Evolutionary conservation across 37 sponge, comb jelly and placozoan genomes (phyloP).

Genomic region (Diacarnus erythraeanus): DNA sequence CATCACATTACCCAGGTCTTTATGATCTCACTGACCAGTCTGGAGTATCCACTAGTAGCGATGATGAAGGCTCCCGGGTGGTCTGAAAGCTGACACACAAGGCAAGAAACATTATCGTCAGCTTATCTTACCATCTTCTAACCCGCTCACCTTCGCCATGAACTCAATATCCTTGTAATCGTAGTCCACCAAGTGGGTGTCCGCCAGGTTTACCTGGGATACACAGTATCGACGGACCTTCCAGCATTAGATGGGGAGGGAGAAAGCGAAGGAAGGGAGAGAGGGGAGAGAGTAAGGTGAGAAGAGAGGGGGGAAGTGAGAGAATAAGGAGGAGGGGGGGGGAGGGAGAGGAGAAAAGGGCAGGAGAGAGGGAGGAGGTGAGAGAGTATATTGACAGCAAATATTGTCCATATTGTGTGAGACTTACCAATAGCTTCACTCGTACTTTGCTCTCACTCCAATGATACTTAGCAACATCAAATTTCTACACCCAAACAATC

Average conservation of each 20-base stretch:
- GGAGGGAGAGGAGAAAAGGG: not conserved
- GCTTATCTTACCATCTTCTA: too few relatives aligned
- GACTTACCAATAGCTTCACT: constrained; percentile 65
- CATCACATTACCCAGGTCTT: not conserved
- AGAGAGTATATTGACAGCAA: too few relatives aligned
- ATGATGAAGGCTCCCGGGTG: constrained; percentile 87
- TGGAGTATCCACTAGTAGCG: constrained; percentile 70
- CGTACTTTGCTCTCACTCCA: constrained; percentile 81
- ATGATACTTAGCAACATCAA: constrained; percentile 82
- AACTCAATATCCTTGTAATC: constrained; percentile 95
- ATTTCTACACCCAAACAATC: too few relatives aligned
- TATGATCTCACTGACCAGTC: constrained; percentile 42
- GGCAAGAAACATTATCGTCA: too few relatives aligned
- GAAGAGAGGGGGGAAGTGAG: too few relatives aligned
- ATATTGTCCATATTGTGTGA: not conserved
- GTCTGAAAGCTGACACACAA: constrained; percentile 86
- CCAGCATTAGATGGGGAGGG: not conserved
- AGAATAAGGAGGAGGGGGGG: too few relatives aligned
- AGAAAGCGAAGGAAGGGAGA: not conserved
- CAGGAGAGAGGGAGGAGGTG: not conserved
- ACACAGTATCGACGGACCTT: constrained; percentile 71
- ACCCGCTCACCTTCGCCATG: constrained; percentile 70
- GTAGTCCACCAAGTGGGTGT: constrained; percentile 70
- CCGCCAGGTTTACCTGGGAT: constrained; percentile 60
- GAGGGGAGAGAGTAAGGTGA: not conserved